Conservation (phyloP, 2,888 invertebrate genomes). For the Andrena bicolor region DNA sequence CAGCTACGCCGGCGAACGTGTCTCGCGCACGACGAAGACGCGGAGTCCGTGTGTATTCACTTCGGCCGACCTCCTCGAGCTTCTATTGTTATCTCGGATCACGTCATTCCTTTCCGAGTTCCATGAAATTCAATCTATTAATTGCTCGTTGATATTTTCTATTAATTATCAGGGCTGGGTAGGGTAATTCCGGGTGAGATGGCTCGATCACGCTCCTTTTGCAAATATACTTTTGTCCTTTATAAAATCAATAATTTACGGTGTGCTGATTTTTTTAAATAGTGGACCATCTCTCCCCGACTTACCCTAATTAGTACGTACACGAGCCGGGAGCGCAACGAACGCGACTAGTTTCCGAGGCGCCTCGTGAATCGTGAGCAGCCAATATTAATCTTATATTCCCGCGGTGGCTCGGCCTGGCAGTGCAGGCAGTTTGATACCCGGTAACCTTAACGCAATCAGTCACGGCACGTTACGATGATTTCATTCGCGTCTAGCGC, state of each 20-base stretch:
- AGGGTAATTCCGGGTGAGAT: too few relatives aligned
- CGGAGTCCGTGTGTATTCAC: neutral
- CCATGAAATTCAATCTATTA: slow-evolving; percentile 23
- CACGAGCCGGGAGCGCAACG: neutral
- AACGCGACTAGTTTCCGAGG: slow-evolving; percentile 7
- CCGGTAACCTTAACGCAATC: slow-evolving; percentile 68
- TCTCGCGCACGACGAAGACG: neutral
- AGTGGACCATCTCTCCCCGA: too few relatives aligned
- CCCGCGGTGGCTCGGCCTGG: slow-evolving; percentile 42
- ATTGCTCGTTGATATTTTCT: slow-evolving; percentile 17
- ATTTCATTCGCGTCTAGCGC: slow-evolving; percentile 69
- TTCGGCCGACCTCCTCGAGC: neutral
- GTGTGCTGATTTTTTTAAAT: too few relatives aligned
- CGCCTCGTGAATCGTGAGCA: slow-evolving; percentile 55
- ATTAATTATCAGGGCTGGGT: slow-evolving; percentile 27
- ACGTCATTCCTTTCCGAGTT: neutral
- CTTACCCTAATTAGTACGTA: slow-evolving; percentile 56
- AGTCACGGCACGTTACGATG: slow-evolving; percentile 72
- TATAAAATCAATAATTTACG: too few relatives aligned
- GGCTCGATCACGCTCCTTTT: too few relatives aligned
- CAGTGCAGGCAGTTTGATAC: slow-evolving; percentile 58
- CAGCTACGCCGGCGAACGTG: neutral
- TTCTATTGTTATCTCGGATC: too few relatives aligned
- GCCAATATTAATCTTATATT: slow-evolving; percentile 64
- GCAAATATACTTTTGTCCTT: too few relatives aligned